phyloP scores from a whole-genome alignment of 2,797 vertebrate genomes.

The Eospalax fontanierii region DNA sequence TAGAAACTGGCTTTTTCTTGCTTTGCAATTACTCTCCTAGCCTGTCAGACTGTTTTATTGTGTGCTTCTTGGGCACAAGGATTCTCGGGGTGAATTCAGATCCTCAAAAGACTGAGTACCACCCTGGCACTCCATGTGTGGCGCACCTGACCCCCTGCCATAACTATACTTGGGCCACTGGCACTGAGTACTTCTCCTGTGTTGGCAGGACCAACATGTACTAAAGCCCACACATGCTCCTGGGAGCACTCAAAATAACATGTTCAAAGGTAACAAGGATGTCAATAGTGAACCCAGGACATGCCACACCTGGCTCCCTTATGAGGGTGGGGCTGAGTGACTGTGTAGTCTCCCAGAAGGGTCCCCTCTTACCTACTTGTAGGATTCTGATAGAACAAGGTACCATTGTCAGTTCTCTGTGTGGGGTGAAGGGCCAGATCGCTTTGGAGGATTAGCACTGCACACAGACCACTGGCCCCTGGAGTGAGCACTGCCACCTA shows the following conservation, averaged over 20 bases:
- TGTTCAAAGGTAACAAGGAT: not conserved
- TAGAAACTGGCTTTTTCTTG: not conserved
- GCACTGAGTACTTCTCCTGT: not conserved
- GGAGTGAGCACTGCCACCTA: not conserved
- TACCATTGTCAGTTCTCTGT: not conserved
- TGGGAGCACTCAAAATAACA: not conserved
- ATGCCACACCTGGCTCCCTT: not conserved
- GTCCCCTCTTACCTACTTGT: not conserved
- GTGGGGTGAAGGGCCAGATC: not conserved
- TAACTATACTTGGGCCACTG: not conserved
- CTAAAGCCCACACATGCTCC: accelerated
- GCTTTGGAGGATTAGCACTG: not conserved
- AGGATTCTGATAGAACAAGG: not conserved
- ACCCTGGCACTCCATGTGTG: not conserved
- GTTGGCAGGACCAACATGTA: not conserved
- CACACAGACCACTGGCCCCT: not conserved
- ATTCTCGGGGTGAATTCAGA: not conserved
- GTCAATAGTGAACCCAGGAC: not conserved
- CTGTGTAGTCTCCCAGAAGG: accelerated
- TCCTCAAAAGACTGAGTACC: not conserved
- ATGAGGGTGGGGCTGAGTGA: not conserved
- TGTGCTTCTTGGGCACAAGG: not conserved
- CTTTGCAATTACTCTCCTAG: not conserved
- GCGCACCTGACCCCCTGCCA: not conserved
- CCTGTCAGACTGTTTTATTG: not conserved